Percentiles rank a stretch among this genome's conserved stretches.
Conservation (phyloP, 2,113 vertebrate species). For the Poicephalus gulielmi region DNA sequence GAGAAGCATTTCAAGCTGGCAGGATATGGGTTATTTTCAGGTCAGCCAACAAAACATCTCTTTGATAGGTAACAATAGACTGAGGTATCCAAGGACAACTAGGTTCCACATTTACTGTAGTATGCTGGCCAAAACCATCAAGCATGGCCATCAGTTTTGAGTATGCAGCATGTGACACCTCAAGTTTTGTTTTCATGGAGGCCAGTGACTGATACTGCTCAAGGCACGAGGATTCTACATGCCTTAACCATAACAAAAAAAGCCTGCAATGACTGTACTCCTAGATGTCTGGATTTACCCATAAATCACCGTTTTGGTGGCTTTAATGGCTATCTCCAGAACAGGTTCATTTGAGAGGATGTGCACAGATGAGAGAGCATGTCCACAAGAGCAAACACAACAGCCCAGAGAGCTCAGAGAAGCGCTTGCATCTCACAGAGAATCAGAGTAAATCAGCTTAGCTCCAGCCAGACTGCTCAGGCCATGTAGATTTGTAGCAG, state of each 20-base stretch:
- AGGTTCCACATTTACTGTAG: background rate
- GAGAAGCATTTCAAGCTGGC: background rate
- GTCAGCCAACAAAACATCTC: background rate
- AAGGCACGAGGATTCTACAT: background rate
- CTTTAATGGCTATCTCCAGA: background rate
- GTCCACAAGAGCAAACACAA: rapidly evolving
- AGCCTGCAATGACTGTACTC: background rate
- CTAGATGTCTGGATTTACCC: background rate
- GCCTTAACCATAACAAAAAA: background rate
- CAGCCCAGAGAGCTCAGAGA: background rate
- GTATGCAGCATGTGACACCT: background rate
- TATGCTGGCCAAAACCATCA: rapidly evolving
- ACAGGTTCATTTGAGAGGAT: background rate
- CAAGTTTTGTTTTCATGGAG: background rate
- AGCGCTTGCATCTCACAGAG: rapidly evolving
- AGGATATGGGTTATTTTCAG: background rate
- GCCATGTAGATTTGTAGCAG: rapidly evolving
- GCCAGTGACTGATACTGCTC: too few species aligned
- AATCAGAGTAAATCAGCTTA: background rate
- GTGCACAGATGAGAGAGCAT: background rate
- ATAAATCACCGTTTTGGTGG: background rate
- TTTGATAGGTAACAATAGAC: background rate
- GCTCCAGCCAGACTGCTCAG: background rate
- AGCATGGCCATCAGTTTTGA: background rate
- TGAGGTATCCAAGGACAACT: background rate